phyloP scores from a whole-genome alignment of 2,797 vertebrate species.

The Coregonus sp. region DNA sequence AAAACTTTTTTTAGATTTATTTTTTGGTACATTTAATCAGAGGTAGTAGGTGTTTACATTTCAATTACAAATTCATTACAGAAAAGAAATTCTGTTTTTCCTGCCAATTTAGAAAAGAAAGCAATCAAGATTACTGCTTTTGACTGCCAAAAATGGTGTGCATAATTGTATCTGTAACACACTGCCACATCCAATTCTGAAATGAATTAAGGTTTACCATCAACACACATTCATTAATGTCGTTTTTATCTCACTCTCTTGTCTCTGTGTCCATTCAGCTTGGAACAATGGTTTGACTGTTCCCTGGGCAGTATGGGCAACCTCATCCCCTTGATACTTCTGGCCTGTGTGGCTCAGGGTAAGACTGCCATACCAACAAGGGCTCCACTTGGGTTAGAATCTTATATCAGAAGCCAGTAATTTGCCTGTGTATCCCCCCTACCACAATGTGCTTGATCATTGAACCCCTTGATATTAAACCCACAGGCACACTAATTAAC shows the following conservation, averaged over 20 bases:
- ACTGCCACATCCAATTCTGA: neutral
- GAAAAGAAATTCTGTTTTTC: neutral
- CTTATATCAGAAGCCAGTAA: neutral
- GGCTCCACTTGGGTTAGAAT: neutral
- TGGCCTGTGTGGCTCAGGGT: constrained; percentile 64
- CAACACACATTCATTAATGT: neutral
- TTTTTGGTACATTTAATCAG: neutral
- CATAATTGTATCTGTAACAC: neutral
- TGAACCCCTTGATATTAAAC: constrained; percentile 36
- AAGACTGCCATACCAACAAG: constrained; percentile 33
- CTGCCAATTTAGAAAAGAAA: neutral
- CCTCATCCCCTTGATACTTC: constrained; percentile 42
- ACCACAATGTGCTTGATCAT: constrained; percentile 18
- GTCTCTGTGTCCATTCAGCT: constrained; percentile 36
- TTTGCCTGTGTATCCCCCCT: constrained; percentile 15
- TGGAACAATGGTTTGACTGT: constrained; percentile 50
- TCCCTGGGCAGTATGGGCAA: constrained; percentile 49
- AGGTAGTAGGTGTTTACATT: neutral
- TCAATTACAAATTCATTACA: neutral
- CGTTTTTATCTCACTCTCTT: constrained; percentile 12
- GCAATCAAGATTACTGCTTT: neutral
- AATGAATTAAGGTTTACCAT: neutral
- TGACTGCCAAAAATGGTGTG: neutral
- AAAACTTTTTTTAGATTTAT: neutral
- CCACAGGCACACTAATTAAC: constrained; percentile 46